Evolutionary conservation across 2,113 vertebrate species (phyloP), one percentile per base, ranked within the genome.

Genomic region (Paramisgurnus dabryanus): DNA sequence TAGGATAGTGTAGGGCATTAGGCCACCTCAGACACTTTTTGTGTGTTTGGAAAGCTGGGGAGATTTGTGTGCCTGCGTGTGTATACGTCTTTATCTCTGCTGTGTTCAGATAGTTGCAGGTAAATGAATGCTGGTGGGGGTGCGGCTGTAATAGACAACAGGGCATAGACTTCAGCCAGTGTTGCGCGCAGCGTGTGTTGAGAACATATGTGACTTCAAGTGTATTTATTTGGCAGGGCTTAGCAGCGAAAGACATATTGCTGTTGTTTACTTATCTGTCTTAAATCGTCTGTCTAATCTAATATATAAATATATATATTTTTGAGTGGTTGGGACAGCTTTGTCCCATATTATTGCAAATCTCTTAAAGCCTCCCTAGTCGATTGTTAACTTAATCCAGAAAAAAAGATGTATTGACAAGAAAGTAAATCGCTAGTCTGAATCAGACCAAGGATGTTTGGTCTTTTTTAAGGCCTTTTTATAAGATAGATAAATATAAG

Each of bases 261-360:
- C 85, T 34, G 61, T 75, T 45, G 67, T 86, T 87, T 87, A 84
- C 80, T 85, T 85, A 82, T 67, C 69, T 71, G 80, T 80, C 80
- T 84, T 82, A 90, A 90, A 92, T 91, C 81, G 74, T 83, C 90
- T 72, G 80, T 89, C 86, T 88, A 88, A 89, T 90, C 86, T 90
- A 87, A 88, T 89, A 90, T 91, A 82, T 75, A 79, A 79, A 83
- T 83, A 74, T 81, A 68, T 81, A 68, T 78, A 57, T 82, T 86
- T 84, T 83, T 81, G 77, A 90, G 87, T 78, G 76, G 86, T 83
- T 87, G 84, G 74, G 82, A 72, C 79, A 84, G 86, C 84, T 86
- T 92, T 86, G 91, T 88, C 84, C 40, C 6, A 80, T 90, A 90
- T 91, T 92, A 79, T 89, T 87, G 67, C 90, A 88, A 91, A 91